Percentiles rank a stretch among this genome's conserved stretches.
Conservation (phyloP, 2,113 vertebrate species). For the Thryonomys swinderianus region DNA sequence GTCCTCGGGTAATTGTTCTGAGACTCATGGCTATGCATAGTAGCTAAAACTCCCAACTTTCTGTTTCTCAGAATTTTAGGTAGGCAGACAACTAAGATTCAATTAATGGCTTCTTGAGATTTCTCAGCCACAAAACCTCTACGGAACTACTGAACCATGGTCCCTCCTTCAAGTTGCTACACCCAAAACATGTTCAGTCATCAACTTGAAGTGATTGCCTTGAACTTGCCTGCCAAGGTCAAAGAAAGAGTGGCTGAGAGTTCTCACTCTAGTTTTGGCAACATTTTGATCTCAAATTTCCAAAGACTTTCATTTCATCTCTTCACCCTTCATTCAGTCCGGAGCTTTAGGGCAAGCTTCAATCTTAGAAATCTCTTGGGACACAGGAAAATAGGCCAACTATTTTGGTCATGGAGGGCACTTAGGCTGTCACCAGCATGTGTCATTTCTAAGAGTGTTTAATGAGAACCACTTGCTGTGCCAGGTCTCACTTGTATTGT, state of each 20-base stretch:
- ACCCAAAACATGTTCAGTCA: constrained; percentile 21
- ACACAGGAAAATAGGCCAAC: neutral
- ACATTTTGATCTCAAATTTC: constrained; percentile 37
- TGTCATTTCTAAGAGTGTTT: neutral
- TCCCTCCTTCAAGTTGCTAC: constrained; percentile 3
- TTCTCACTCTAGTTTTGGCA: neutral
- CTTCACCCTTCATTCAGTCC: neutral
- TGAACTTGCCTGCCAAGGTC: constrained; percentile 25
- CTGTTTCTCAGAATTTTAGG: constrained; percentile 22
- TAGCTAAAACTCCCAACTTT: constrained; percentile 7
- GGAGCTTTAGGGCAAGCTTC: neutral
- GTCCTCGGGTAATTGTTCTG: neutral
- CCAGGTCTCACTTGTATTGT: neutral
- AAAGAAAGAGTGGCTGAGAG: neutral
- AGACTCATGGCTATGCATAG: neutral
- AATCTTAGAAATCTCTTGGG: neutral
- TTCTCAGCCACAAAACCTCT: constrained; percentile 58
- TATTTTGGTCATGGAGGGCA: neutral
- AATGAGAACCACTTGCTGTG: neutral
- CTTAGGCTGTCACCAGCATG: neutral
- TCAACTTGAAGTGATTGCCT: constrained; percentile 9
- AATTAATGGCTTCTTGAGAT: neutral
- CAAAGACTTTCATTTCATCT: neutral
- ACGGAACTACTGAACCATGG: neutral
- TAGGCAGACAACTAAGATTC: constrained; percentile 26